phyloP scores from a whole-genome alignment of 2,797 vertebrate species.

The Fistularia commersonii region DNA sequence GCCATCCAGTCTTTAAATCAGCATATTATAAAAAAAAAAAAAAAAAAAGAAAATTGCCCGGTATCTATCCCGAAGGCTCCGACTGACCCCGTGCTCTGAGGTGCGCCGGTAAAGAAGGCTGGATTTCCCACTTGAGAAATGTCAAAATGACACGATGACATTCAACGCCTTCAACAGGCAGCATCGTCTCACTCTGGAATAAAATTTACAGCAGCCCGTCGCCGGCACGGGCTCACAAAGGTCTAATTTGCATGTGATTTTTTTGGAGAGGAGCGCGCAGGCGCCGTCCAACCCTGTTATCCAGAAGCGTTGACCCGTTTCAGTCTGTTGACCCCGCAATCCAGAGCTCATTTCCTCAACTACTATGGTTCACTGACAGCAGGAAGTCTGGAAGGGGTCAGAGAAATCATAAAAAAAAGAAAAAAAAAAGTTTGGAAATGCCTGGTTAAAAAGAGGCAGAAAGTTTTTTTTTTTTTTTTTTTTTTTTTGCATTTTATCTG shows the following conservation, averaged over 20 bases:
- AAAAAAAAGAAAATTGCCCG: constrained; percentile 9
- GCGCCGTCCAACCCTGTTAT: constrained; percentile 38
- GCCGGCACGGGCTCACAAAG: constrained; percentile 35
- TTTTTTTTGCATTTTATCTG: too few species aligned
- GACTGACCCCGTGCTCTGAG: constrained; percentile 8
- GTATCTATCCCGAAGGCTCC: constrained; percentile 14
- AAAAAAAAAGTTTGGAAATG: not conserved
- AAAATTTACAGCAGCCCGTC: constrained; percentile 30
- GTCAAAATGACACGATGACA: constrained; percentile 40
- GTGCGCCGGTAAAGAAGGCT: constrained; percentile 12
- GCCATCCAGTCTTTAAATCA: not conserved
- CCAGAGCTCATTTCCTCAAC: constrained; percentile 27
- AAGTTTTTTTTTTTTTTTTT: too few species aligned
- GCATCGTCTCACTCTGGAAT: constrained; percentile 17
- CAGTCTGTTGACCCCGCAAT: constrained; percentile 53
- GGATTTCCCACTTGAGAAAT: constrained; percentile 33
- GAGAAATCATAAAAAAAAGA: not conserved
- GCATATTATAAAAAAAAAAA: constrained; percentile 20
- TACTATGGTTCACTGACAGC: constrained; percentile 22
- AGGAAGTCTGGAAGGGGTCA: constrained; percentile 2
- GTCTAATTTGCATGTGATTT: constrained; percentile 54
- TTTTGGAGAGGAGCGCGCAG: constrained; percentile 31
- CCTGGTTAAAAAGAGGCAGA: too few species aligned
- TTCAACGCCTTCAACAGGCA: constrained; percentile 27
- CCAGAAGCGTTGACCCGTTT: constrained; percentile 44